A percentile compares a stretch with the other conserved stretches of the same genome.
Conservation (phyloP, 2,888 invertebrate species). For the Lottia scabra region DNA sequence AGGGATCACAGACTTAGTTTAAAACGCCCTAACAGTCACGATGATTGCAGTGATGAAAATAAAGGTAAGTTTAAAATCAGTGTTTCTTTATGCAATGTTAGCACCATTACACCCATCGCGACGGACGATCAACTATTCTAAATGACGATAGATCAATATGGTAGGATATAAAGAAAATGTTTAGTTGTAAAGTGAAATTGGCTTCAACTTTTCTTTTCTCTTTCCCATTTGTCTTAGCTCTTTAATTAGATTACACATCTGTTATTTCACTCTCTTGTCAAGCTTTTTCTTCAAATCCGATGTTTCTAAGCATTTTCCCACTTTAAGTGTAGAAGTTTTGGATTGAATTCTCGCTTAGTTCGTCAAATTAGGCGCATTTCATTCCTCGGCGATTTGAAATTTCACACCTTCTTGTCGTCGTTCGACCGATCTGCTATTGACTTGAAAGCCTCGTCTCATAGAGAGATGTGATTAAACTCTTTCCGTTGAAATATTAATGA, state of each 20-base stretch:
- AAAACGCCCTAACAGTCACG: slow-evolving; percentile 50
- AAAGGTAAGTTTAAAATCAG: slow-evolving; percentile 41
- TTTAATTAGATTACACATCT: slow-evolving; percentile 20
- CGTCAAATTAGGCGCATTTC: slow-evolving; percentile 46
- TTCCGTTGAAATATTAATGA: slow-evolving; percentile 54
- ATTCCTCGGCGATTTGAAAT: slow-evolving; percentile 53
- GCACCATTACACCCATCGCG: too few species aligned
- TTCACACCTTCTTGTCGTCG: slow-evolving; percentile 41
- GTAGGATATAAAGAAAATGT: too few species aligned
- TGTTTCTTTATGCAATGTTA: too few species aligned
- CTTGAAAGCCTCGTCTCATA: slow-evolving; percentile 1
- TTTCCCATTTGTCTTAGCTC: too few species aligned
- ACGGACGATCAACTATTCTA: too few species aligned
- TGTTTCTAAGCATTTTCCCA: slow-evolving; percentile 10
- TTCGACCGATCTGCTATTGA: slow-evolving; percentile 1
- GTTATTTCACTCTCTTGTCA: slow-evolving; percentile 1
- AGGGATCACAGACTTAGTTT: slow-evolving; percentile 56
- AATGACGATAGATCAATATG: background rate
- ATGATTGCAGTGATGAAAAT: slow-evolving; percentile 38
- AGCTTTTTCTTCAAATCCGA: slow-evolving; percentile 17
- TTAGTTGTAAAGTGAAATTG: too few species aligned
- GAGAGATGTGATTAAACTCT: slow-evolving; percentile 49
- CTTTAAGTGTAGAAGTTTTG: slow-evolving; percentile 18
- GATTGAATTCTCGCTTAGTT: slow-evolving; percentile 42
- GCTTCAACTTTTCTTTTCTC: too few species aligned